A percentile compares a stretch with the other conserved stretches of the same genome.
Conservation (phyloP, 2,797 vertebrate species). For the Taenioides sp. region DNA sequence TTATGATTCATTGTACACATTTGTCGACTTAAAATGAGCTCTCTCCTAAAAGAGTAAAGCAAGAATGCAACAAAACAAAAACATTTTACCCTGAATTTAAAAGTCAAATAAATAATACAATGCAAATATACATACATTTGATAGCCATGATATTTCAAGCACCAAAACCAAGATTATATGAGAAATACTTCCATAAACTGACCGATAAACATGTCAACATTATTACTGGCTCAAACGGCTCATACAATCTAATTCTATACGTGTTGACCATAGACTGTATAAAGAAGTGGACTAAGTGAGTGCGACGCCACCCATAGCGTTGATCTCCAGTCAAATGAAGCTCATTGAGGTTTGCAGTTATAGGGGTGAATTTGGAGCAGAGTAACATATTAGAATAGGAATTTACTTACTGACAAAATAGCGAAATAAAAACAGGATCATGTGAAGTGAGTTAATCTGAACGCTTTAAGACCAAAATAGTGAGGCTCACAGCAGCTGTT, state of each 20-base stretch:
- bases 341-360: too few relatives aligned
- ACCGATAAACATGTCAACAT: neutral
- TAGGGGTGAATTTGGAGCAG: too few relatives aligned
- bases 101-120: neutral
- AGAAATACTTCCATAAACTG: slow-evolving; percentile 12
- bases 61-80: neutral
- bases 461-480: too few relatives aligned
- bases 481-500: too few relatives aligned
- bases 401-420: too few relatives aligned
- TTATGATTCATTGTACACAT: neutral
- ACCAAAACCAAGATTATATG: slow-evolving; percentile 20
- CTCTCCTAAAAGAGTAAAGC: slow-evolving; percentile 9
- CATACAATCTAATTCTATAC: neutral
- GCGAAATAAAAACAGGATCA: too few relatives aligned
- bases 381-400: too few relatives aligned
- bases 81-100: neutral
- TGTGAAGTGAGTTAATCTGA: too few relatives aligned
- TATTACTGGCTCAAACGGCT: neutral
- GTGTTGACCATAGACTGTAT: neutral
- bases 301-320: too few relatives aligned
- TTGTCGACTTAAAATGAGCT: neutral
- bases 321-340: too few relatives aligned
- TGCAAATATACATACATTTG: slow-evolving; percentile 9
- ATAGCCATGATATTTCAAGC: neutral
- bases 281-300: too few relatives aligned